phyloP scores from a whole-genome alignment of 2,113 vertebrate genomes.

The Syrrhaptes paradoxus region DNA sequence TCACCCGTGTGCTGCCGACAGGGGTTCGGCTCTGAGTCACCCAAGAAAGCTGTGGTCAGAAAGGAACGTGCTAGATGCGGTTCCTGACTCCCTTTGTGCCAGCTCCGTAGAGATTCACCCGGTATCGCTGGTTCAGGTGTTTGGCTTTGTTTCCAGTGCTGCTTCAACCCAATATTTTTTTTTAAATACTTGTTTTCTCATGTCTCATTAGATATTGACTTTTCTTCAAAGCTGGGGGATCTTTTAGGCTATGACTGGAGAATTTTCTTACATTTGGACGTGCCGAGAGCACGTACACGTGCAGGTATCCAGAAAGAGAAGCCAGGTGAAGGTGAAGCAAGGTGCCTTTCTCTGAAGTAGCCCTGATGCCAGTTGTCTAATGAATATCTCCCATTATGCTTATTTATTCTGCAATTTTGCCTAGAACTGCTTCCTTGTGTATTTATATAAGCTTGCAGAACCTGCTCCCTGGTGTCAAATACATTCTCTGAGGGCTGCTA shows the following conservation, averaged over 20 bases:
- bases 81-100: background rate
- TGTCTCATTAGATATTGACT: background rate
- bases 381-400: background rate
- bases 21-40: fast-evolving
- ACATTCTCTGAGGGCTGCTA: background rate
- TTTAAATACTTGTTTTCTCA: background rate
- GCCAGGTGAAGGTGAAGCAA: background rate
- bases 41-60: background rate
- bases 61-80: fast-evolving
- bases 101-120: background rate
- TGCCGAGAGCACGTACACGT: background rate
- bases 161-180: background rate
- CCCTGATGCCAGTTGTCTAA: background rate
- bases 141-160: background rate
- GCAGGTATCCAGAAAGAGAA: background rate
- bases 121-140: background rate
- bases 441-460: background rate
- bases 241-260: background rate
- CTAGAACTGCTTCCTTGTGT: background rate
- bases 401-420: background rate
- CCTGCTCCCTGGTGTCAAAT: background rate
- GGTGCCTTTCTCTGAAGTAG: background rate
- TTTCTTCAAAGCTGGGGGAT: background rate
- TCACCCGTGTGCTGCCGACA: background rate
- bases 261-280: background rate